These are phyloP conservation scores for Nymphalis polychloros DNA, from an alignment of 2,888 invertebrate genomes.

Conservation along the genomic window DNA sequence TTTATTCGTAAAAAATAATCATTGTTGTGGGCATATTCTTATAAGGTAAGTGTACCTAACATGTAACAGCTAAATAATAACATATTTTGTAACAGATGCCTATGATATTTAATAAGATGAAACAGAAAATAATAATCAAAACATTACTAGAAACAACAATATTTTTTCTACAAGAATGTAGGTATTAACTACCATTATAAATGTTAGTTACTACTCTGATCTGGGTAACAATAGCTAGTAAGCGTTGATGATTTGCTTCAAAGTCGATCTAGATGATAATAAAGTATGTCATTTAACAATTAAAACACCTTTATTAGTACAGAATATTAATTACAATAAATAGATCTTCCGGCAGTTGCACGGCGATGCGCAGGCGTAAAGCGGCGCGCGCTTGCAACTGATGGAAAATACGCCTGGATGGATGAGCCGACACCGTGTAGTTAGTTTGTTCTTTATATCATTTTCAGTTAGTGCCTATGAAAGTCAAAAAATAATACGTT, in stretches of 20 bases:
- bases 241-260: background rate
- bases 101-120: no score
- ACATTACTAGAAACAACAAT: no score
- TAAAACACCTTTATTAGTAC: slow-evolving; percentile 51
- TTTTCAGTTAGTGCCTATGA: slow-evolving; percentile 60
- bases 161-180: no score
- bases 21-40: no score
- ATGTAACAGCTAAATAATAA: no score
- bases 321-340: slow-evolving; percentile 59
- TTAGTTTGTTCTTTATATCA: slow-evolving; percentile 55
- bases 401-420: slow-evolving; percentile 73
- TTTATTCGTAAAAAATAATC: no score
- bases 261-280: slow-evolving; percentile 13
- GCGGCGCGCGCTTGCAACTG: slow-evolving; percentile 68
- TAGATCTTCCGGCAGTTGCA: slow-evolving; percentile 80
- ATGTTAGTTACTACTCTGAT: no score
- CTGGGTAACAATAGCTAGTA: background rate
- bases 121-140: no score
- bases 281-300: slow-evolving; percentile 30
- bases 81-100: no score
- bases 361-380: slow-evolving; percentile 44
- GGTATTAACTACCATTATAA: no score
- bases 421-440: slow-evolving; percentile 69
- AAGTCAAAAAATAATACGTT: slow-evolving; percentile 34
- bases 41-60: no score